Conservation (phyloP, 2,113 vertebrate species). For the Hydrochoerus hydrochaeris region DNA sequence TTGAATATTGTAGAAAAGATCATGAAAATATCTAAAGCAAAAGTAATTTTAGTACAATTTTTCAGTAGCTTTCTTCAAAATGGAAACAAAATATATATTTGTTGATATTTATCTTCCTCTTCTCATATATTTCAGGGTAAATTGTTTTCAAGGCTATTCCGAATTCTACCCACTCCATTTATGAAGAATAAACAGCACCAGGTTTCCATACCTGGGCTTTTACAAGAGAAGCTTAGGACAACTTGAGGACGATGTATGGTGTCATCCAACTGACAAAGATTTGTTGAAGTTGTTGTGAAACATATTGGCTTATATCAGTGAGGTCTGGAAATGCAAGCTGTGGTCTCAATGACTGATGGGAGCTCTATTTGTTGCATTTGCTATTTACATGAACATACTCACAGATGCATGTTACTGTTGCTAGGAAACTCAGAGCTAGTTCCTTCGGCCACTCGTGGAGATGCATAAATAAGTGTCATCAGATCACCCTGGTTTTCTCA, state of each 20-base stretch:
- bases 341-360: not conserved
- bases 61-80: not conserved
- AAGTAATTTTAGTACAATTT: not conserved
- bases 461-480: conserved; percentile 54
- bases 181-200: not conserved
- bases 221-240: not conserved
- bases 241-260: not conserved
- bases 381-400: conserved; percentile 62
- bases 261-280: not conserved
- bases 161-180: not conserved
- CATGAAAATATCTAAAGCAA: not conserved
- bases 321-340: conserved; percentile 62
- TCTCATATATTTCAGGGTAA: not conserved
- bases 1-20: not conserved
- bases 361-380: conserved; percentile 59
- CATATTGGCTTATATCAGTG: conserved; percentile 55
- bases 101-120: not conserved
- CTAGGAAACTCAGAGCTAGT: conserved; percentile 49
- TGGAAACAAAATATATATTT: not conserved
- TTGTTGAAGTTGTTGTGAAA: conserved; percentile 38
- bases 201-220: not conserved
- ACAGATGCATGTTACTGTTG: conserved; percentile 57
- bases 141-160: not conserved
- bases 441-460: not conserved
- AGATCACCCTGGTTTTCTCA: conserved; percentile 21